Evolutionary conservation across 1,140 invertebrate species (phyloP).

Genomic region (Nasonia longicornis): DNA sequence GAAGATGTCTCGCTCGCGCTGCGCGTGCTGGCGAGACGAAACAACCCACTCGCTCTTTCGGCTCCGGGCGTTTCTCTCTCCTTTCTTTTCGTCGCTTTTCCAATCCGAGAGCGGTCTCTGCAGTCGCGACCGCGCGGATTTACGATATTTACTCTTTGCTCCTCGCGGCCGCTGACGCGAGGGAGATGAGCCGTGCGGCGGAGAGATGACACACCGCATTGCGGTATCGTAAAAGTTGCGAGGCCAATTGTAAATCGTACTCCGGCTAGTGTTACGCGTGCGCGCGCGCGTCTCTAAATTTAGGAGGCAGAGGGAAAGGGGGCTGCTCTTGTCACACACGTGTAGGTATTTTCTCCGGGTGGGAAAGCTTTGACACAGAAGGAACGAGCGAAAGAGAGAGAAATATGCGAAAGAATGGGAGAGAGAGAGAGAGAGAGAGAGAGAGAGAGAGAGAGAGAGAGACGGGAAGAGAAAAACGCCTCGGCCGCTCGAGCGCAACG

Average conservation of each 20-base stretch:
- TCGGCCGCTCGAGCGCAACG: constrained; percentile 34
- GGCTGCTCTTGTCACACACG: background rate
- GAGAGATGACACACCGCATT: background rate
- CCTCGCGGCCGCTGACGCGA: background rate
- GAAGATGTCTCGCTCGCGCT: constrained; percentile 44
- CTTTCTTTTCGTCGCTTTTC: constrained; percentile 14
- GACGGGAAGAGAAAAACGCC: constrained; percentile 43
- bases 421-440: constrained; percentile 16
- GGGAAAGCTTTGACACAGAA: background rate
- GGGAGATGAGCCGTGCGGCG: background rate
- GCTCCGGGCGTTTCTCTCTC: background rate
- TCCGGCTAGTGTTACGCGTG: background rate
- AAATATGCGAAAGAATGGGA: constrained; percentile 34
- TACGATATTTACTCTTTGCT: constrained; percentile 37
- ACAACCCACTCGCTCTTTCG: constrained; percentile 26
- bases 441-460: constrained; percentile 22
- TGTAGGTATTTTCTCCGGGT: background rate
- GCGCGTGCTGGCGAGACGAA: constrained; percentile 38
- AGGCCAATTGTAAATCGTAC: constrained; percentile 3
- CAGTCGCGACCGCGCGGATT: background rate
- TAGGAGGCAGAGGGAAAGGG: background rate
- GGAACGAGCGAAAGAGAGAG: constrained; percentile 12
- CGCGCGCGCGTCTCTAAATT: constrained; percentile 2
- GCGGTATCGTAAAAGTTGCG: background rate
- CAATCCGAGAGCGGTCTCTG: background rate